A percentile compares a stretch with the other conserved stretches of the same genome.
These are phyloP conservation scores for Sebastes paucispinis DNA, from an alignment of 2,797 vertebrate genomes.

Conservation along the genomic window DNA sequence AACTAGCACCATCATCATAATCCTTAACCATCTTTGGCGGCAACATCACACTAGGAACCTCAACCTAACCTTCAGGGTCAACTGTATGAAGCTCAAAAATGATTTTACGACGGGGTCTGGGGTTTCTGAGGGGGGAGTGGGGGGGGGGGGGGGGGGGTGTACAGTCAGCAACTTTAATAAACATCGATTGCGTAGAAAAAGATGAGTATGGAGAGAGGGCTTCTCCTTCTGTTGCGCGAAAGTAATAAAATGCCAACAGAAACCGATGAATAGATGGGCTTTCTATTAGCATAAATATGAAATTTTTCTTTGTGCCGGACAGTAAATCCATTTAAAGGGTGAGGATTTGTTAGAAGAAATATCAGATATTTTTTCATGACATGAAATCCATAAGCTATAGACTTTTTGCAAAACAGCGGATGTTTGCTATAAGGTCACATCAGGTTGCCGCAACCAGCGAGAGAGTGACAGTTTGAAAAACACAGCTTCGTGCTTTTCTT, in stretches of 20 bases:
- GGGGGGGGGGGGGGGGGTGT: too few relatives aligned
- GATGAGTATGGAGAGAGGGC: constrained; percentile 54
- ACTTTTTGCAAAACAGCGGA: constrained; percentile 71
- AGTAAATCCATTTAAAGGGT: constrained; percentile 77
- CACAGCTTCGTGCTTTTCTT: constrained; percentile 32
- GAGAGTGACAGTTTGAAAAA: constrained; percentile 60
- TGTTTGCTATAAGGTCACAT: constrained; percentile 76
- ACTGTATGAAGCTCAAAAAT: constrained; percentile 34
- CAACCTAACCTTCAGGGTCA: constrained; percentile 66
- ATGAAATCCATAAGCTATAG: constrained; percentile 77
- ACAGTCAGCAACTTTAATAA: constrained; percentile 72
- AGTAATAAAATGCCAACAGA: constrained; percentile 75
- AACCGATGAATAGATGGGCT: constrained; percentile 75
- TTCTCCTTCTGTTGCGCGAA: constrained; percentile 54
- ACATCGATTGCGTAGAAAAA: constrained; percentile 61
- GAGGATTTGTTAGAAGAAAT: constrained; percentile 77
- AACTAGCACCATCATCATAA: constrained; percentile 75
- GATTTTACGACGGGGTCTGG: constrained; percentile 37
- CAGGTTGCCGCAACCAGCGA: constrained; percentile 42
- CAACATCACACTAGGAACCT: constrained; percentile 52
- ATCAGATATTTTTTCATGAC: constrained; percentile 74
- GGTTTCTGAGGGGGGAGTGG: constrained; percentile 10
- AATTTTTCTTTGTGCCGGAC: constrained; percentile 65
- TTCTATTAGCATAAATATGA: constrained; percentile 77
- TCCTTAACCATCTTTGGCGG: constrained; percentile 61